These are phyloP conservation scores for Colletes latitarsis DNA, from an alignment of 1,140 invertebrate genomes.

Conservation along the genomic window DNA sequence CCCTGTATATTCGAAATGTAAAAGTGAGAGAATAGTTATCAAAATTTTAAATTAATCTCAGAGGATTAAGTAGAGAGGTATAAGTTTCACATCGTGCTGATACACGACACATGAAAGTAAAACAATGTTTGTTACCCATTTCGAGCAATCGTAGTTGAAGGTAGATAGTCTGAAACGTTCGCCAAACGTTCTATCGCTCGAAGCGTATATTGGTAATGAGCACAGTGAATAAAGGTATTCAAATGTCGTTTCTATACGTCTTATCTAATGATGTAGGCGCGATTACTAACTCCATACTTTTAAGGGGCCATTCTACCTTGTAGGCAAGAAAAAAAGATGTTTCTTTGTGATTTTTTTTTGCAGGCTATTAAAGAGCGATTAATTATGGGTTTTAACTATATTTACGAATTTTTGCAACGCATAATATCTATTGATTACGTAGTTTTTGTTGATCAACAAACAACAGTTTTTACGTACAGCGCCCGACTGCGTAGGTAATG, in stretches of 20 bases:
- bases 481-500: no score
- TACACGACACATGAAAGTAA: not conserved
- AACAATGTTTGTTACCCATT: not conserved
- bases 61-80: not conserved
- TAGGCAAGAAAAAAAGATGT: no score
- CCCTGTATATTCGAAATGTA: not conserved
- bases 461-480: no score
- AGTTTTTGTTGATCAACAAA: no score
- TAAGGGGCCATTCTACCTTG: no score
- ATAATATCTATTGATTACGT: no score
- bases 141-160: not conserved
- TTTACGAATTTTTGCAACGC: no score
- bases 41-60: not conserved
- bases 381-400: no score
- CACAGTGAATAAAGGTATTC: not conserved
- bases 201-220: slow-evolving; percentile 11
- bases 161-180: not conserved
- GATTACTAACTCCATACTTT: no score
- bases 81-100: no score
- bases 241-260: not conserved
- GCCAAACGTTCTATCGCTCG: slow-evolving; percentile 20
- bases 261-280: not conserved
- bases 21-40: not conserved
- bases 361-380: no score
- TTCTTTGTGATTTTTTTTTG: no score